These are phyloP conservation scores for Lichenostomus cassidix DNA, from an alignment of 2,113 vertebrate genomes.

Conservation along the genomic window DNA sequence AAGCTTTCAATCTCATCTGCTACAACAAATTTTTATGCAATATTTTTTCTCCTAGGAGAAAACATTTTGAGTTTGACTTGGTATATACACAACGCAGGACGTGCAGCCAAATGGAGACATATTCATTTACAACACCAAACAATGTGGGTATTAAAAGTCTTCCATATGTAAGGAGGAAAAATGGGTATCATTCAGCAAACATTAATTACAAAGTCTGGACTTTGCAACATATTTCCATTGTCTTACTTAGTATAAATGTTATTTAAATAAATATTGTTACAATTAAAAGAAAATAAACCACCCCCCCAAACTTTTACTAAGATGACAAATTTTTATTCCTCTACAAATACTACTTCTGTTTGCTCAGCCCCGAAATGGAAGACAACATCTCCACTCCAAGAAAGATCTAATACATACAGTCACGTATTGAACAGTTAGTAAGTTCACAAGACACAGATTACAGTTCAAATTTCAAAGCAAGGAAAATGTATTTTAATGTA, in stretches of 20 bases:
- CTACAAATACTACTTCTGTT: not conserved
- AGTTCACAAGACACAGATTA: not conserved
- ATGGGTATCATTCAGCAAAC: not conserved
- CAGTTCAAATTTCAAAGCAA: not conserved
- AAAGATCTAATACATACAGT: not conserved
- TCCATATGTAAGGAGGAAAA: not conserved
- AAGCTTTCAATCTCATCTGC: constrained; percentile 1
- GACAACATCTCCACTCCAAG: not conserved
- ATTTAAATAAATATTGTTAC: not conserved
- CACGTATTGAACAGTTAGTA: not conserved
- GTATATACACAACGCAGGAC: not conserved
- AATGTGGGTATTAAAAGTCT: not conserved
- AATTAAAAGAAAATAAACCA: not conserved
- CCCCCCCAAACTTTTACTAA: not conserved
- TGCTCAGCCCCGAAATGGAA: not conserved
- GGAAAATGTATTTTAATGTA: not conserved
- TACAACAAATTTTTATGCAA: not conserved
- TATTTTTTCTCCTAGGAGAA: not conserved
- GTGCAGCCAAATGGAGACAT: not conserved
- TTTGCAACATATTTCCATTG: not conserved
- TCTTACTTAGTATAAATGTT: not conserved
- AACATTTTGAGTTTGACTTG: not conserved
- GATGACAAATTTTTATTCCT: not conserved
- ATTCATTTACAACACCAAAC: not conserved
- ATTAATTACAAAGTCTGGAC: not conserved